phyloP scores from a whole-genome alignment of 1,140 invertebrate species.

The Lasioglossum albipes region DNA sequence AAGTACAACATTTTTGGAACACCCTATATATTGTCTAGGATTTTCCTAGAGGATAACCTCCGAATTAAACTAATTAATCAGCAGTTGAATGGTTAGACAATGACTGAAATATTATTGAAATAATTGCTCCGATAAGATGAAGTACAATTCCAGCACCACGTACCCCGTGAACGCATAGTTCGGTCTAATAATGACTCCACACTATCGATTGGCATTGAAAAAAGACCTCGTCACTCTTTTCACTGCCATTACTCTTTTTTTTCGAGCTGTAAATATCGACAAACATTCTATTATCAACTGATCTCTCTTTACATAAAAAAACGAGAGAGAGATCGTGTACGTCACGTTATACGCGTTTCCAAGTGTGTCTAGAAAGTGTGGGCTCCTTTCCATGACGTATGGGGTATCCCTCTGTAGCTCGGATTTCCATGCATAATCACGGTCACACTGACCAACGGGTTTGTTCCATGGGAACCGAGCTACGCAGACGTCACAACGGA shows the following conservation, averaged over 20 bases:
- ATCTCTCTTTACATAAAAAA: not conserved
- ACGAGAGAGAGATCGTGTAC: not conserved
- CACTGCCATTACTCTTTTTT: not conserved
- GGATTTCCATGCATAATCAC: constrained; percentile 73
- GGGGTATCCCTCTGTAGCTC: constrained; percentile 67
- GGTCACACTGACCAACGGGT: constrained; percentile 26
- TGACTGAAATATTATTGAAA: too few relatives aligned
- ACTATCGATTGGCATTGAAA: not conserved
- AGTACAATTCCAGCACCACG: too few relatives aligned
- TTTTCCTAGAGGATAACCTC: too few relatives aligned
- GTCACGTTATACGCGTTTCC: not conserved
- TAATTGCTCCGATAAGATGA: too few relatives aligned
- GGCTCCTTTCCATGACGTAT: constrained; percentile 60
- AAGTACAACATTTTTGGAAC: too few relatives aligned
- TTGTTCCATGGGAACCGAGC: constrained; percentile 66
- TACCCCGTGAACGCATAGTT: too few relatives aligned
- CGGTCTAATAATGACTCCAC: not conserved
- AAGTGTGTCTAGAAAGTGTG: constrained; percentile 50
- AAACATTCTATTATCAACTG: not conserved
- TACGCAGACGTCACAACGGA: constrained; percentile 50
- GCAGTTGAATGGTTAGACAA: too few relatives aligned
- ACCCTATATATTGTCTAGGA: too few relatives aligned
- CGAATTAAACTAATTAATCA: too few relatives aligned
- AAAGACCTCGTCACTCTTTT: not conserved
- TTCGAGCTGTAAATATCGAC: constrained; percentile 13